phyloP scores from a whole-genome alignment of 2,888 invertebrate genomes.

The Neelides folsomi region DNA sequence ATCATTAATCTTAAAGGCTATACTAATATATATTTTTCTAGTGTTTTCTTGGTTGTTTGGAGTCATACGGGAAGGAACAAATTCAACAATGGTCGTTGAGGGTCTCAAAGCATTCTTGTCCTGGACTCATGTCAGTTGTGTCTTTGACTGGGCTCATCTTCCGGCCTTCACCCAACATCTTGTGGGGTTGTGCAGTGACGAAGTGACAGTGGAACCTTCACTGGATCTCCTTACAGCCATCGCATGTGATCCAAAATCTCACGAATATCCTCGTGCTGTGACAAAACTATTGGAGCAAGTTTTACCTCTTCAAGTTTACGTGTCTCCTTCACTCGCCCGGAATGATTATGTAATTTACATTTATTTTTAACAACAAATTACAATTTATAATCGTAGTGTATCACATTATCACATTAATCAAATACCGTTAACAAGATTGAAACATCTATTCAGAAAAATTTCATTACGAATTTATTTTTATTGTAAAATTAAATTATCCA shows the following conservation, averaged over 20 bases:
- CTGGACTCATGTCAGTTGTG: conserved; percentile 29
- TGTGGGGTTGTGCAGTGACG: conserved; percentile 16
- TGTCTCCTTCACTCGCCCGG: conserved; percentile 20
- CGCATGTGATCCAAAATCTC: conserved; percentile 25
- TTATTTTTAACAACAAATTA: too few species aligned
- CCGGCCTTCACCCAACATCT: conserved; percentile 20
- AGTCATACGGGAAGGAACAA: conserved; percentile 19
- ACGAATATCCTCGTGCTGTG: conserved; percentile 24
- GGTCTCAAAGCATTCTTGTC: conserved; percentile 25
- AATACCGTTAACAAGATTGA: too few species aligned
- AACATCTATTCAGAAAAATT: too few species aligned
- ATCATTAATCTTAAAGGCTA: too few species aligned
- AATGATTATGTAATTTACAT: conserved; percentile 23
- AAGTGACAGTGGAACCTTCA: conserved; percentile 17
- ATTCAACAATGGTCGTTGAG: conserved; percentile 21
- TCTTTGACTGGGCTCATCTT: conserved; percentile 28
- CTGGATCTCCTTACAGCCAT: conserved; percentile 29
- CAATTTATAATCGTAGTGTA: too few species aligned
- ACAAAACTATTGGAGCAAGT: conserved; percentile 26
- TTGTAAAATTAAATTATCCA: too few species aligned
- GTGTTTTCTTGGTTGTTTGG: conserved; percentile 31
- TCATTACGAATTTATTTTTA: too few species aligned
- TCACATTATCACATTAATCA: too few species aligned
- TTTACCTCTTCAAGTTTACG: conserved; percentile 21
- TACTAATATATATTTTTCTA: conserved; percentile 14